Percentiles rank a stretch among this genome's conserved stretches.
Evolutionary conservation across 2,797 vertebrate species (phyloP).

Genomic region (Lutjanus campechanus): DNA sequence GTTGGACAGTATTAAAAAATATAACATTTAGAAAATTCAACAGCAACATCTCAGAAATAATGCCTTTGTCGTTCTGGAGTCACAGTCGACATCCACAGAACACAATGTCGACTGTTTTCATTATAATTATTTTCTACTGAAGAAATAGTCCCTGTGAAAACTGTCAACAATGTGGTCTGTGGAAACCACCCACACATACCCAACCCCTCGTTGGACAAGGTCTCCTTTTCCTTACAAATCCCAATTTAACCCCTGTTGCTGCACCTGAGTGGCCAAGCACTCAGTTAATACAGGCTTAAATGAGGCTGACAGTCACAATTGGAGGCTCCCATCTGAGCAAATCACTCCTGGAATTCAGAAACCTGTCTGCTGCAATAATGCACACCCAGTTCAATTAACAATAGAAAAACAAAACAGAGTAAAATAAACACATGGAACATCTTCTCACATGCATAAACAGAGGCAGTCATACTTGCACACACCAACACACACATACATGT

Average conservation of each 20-base stretch:
- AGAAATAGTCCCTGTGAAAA: not conserved
- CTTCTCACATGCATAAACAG: not conserved
- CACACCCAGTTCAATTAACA: not conserved
- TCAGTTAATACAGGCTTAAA: not conserved
- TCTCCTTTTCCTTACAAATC: not conserved
- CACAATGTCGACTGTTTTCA: not conserved
- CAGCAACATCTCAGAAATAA: not conserved
- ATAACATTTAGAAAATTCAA: not conserved
- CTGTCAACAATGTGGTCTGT: not conserved
- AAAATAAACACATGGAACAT: not conserved
- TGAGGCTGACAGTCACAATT: not conserved
- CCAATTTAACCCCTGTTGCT: slow-evolving; percentile 7
- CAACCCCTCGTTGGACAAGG: not conserved
- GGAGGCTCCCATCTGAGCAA: not conserved
- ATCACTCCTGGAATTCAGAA: not conserved
- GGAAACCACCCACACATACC: not conserved
- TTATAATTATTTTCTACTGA: not conserved
- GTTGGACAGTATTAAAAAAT: not conserved
- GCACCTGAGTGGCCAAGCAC: not conserved
- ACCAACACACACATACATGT: too few species aligned
- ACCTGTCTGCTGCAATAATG: not conserved
- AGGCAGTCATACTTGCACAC: not conserved
- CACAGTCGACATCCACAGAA: not conserved
- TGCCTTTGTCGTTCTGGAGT: not conserved
- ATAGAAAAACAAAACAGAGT: not conserved